These are phyloP conservation scores for Actinia tenebrosa DNA, from an alignment of 64 coral and sea anemone genomes.

Conservation along the genomic window DNA sequence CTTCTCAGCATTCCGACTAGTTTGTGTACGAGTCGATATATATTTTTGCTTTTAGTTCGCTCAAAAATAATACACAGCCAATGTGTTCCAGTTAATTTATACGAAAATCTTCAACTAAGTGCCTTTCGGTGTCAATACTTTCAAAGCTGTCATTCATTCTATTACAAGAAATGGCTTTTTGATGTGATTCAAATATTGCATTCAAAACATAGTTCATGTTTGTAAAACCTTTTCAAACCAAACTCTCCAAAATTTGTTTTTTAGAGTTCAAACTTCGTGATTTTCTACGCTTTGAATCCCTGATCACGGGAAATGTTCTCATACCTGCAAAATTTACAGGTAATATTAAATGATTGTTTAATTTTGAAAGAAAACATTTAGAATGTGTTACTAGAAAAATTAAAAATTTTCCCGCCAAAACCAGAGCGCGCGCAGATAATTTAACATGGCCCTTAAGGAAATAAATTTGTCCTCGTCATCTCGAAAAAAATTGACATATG, in stretches of 20 bases:
- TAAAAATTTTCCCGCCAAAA: constrained; percentile 5
- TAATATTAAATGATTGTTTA: background rate
- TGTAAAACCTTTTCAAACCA: too few relatives aligned
- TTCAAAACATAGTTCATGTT: background rate
- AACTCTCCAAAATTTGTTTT: background rate
- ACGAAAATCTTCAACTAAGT: too few relatives aligned
- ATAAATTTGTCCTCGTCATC: background rate
- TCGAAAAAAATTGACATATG: background rate
- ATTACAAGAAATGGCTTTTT: too few relatives aligned
- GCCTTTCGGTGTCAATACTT: too few relatives aligned
- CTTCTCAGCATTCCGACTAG: too few relatives aligned
- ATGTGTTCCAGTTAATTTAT: too few relatives aligned
- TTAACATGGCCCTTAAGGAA: background rate
- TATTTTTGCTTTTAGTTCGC: too few relatives aligned
- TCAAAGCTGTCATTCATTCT: too few relatives aligned
- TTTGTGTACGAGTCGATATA: too few relatives aligned
- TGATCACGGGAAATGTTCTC: background rate
- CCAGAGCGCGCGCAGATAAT: background rate
- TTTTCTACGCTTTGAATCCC: background rate
- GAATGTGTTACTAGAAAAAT: background rate
- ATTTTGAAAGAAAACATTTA: background rate
- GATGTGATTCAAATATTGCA: background rate
- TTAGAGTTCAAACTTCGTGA: background rate
- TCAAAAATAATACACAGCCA: too few relatives aligned
- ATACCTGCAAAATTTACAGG: background rate